A percentile compares a stretch with the other conserved stretches of the same genome.
Evolutionary conservation across 2,888 invertebrate genomes (phyloP).

Genomic region (Elegia similella): DNA sequence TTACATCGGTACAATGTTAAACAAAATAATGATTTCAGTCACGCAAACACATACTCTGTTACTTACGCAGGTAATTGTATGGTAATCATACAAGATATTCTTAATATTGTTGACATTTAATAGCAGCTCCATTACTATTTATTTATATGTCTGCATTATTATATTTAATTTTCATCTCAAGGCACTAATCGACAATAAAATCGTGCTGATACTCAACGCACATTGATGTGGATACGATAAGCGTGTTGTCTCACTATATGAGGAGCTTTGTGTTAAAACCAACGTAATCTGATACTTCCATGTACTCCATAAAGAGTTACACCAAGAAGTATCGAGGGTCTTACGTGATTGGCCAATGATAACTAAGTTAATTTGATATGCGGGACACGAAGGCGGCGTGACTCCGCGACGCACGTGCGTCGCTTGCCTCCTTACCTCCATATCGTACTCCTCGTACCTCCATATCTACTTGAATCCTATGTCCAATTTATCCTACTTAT

Average conservation of each 20-base stretch:
- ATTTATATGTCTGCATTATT: neutral
- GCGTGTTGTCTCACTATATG: conserved; percentile 37
- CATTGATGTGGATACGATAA: conserved; percentile 37
- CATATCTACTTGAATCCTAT: conserved; percentile 54
- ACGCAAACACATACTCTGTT: too few species aligned
- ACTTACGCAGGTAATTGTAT: too few species aligned
- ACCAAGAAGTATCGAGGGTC: conserved; percentile 37
- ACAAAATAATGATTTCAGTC: too few species aligned
- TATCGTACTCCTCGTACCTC: conserved; percentile 36
- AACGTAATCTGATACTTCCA: conserved; percentile 34
- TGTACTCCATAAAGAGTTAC: conserved; percentile 24
- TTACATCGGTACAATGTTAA: too few species aligned
- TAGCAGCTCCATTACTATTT: neutral
- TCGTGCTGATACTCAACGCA: conserved; percentile 32
- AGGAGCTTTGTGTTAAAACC: conserved; percentile 37
- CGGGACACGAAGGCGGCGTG: conserved; percentile 56
- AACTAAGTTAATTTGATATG: conserved; percentile 42
- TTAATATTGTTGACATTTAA: too few species aligned
- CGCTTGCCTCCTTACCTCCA: too few species aligned
- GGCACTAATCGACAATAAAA: conserved; percentile 17
- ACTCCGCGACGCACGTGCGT: conserved; percentile 60
- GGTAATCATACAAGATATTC: too few species aligned
- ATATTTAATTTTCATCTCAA: neutral
- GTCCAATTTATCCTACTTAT: conserved; percentile 63
- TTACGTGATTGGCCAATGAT: conserved; percentile 43